phyloP scores from a whole-genome alignment of 2,888 invertebrate genomes.

The Zaprionus obscuricornis region DNA sequence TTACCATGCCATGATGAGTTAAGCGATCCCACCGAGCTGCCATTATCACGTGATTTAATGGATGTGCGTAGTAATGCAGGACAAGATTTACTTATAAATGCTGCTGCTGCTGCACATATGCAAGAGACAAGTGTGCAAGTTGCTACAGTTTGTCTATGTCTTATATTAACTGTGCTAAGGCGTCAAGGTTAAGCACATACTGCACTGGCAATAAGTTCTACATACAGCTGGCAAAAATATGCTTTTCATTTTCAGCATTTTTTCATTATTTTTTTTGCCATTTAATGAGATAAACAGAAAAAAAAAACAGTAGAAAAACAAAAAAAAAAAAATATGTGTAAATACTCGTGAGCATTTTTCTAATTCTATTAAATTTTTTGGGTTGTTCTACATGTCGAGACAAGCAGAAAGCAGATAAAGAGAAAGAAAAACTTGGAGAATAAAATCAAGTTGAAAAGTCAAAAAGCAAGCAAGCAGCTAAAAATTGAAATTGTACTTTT shows the following conservation, averaged over 20 bases:
- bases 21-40: slow-evolving; percentile 87
- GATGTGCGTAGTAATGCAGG: slow-evolving; percentile 80
- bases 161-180: slow-evolving; percentile 21
- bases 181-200: slow-evolving; percentile 30
- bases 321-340: too few species aligned
- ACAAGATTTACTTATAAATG: slow-evolving; percentile 58
- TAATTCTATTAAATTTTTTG: too few species aligned
- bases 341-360: slow-evolving; percentile 57
- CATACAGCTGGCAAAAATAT: too few species aligned
- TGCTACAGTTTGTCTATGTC: slow-evolving; percentile 4
- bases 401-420: neutral
- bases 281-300: too few species aligned
- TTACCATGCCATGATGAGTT: slow-evolving; percentile 86
- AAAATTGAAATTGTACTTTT: too few species aligned
- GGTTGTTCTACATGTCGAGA: too few species aligned
- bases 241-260: too few species aligned
- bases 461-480: too few species aligned
- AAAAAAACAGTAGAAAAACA: too few species aligned
- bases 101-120: too few species aligned
- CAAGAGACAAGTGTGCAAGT: too few species aligned
- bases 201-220: neutral
- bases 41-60: slow-evolving; percentile 85
- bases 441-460: neutral
- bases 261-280: too few species aligned
- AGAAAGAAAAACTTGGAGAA: neutral